phyloP scores from a whole-genome alignment of 2,113 vertebrate species.

The Passer domesticus region DNA sequence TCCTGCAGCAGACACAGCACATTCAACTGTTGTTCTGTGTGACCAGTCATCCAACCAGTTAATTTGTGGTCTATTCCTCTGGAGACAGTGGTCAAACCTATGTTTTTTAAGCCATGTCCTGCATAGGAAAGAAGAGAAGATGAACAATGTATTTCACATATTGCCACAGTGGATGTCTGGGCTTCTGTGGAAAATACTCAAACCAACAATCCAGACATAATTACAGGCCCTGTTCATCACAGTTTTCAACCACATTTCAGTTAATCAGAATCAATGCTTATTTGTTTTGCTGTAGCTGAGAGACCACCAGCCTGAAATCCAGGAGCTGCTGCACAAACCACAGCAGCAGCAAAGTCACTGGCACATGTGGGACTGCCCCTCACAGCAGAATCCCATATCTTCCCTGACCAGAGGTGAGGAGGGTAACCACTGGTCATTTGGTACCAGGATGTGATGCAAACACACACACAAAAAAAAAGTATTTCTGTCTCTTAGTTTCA shows the following conservation, averaged over 20 bases:
- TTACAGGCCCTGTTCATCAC: background rate
- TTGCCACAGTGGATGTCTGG: background rate
- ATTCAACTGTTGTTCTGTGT: background rate
- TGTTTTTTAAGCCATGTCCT: background rate
- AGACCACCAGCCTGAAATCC: background rate
- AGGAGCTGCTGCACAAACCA: background rate
- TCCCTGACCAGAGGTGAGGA: background rate
- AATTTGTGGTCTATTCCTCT: background rate
- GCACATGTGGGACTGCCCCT: background rate
- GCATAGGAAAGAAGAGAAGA: background rate
- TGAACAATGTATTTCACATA: background rate
- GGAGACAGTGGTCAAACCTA: background rate
- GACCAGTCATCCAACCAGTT: background rate
- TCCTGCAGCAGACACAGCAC: background rate
- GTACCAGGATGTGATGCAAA: background rate
- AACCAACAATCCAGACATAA: background rate
- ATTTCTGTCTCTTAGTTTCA: background rate
- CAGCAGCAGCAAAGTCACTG: background rate
- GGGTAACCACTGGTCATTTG: background rate
- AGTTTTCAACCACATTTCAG: background rate
- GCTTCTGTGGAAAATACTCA: background rate
- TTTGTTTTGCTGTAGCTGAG: background rate
- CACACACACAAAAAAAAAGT: background rate
- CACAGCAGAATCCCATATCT: background rate
- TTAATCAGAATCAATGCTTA: background rate